Percentiles rank a stretch among this genome's conserved stretches.
These are phyloP conservation scores for Vanessa tameamea DNA, from an alignment of 1,140 invertebrate genomes.

Conservation along the genomic window DNA sequence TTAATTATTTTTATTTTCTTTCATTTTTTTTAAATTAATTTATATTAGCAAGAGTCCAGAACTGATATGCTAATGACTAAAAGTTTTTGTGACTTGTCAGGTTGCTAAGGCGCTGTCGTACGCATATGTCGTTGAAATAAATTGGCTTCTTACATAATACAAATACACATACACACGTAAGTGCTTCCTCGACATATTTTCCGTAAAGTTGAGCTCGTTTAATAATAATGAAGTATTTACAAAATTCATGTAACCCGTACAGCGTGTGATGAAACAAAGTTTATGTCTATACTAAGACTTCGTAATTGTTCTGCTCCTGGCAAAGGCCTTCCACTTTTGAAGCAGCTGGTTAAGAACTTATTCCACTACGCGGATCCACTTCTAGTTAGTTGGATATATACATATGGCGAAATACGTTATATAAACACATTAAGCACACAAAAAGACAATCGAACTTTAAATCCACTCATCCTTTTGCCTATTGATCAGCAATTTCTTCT, in stretches of 20 bases:
- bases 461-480: no score
- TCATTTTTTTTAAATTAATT: neutral
- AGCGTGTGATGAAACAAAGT: neutral
- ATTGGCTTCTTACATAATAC: constrained; percentile 1
- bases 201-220: neutral
- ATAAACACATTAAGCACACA: no score
- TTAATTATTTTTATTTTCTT: neutral
- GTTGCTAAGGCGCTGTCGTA: neutral
- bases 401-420: no score
- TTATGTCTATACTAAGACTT: no score
- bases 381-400: no score
- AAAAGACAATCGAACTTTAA: no score
- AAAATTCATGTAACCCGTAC: neutral
- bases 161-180: neutral
- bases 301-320: no score
- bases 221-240: neutral
- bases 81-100: constrained; percentile 3
- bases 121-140: neutral
- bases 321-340: no score
- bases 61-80: neutral
- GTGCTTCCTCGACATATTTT: constrained; percentile 3
- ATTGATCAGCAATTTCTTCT: no score
- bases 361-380: no score
- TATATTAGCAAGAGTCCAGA: no score
- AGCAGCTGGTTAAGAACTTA: no score